Evolutionary conservation across 2,888 invertebrate species (phyloP).

Genomic region (Formica aserva): DNA sequence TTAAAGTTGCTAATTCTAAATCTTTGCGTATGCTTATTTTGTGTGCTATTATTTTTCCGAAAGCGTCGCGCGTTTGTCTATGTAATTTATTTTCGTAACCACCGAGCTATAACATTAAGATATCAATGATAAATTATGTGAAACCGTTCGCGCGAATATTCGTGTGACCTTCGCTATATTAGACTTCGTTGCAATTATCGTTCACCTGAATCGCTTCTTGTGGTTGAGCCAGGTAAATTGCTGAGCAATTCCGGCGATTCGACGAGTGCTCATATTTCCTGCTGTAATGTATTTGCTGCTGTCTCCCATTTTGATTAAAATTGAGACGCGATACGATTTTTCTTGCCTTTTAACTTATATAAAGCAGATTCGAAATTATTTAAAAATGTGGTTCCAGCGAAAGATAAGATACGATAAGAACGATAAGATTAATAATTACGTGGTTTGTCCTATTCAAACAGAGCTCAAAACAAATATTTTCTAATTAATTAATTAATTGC

Average conservation of each 20-base stretch:
- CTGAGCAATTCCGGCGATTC: slow-evolving; percentile 28
- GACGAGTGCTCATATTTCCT: slow-evolving; percentile 44
- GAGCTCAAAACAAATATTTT: neutral
- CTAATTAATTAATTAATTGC: neutral
- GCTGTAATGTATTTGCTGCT: slow-evolving; percentile 13
- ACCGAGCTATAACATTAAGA: neutral
- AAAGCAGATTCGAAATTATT: neutral
- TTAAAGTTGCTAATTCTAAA: slow-evolving; percentile 57
- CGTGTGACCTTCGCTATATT: neutral
- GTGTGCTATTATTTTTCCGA: slow-evolving; percentile 49
- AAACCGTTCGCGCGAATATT: neutral
- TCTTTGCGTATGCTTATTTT: neutral
- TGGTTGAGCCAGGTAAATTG: slow-evolving; percentile 14
- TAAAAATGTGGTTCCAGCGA: neutral
- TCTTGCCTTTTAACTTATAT: neutral
- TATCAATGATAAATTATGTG: slow-evolving; percentile 23
- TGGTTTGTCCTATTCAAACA: neutral
- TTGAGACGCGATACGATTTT: neutral
- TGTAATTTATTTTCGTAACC: slow-evolving; percentile 49
- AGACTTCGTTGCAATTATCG: neutral
- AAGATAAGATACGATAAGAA: neutral
- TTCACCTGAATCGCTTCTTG: slow-evolving; percentile 21
- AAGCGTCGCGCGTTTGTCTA: slow-evolving; percentile 55
- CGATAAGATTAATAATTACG: neutral
- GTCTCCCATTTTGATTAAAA: slow-evolving; percentile 30